Evolutionary conservation across 2,888 invertebrate species (phyloP).

Genomic region (Pollenia amentaria): DNA sequence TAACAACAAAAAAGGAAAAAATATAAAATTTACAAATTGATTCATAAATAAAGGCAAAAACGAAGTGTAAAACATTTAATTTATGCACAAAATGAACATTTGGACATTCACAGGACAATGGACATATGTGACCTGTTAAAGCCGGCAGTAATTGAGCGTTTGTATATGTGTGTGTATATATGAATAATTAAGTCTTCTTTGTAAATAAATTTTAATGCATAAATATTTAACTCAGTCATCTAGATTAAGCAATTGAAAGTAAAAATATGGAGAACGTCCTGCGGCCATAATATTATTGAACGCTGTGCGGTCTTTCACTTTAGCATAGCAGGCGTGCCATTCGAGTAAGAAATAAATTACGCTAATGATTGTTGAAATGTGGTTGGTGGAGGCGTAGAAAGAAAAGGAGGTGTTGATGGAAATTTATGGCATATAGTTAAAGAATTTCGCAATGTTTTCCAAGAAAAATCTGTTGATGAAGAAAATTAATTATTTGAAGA

Average conservation of each 20-base stretch:
- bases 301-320: not conserved
- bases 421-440: too few relatives aligned
- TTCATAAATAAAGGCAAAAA: not conserved
- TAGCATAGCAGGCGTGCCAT: too few relatives aligned
- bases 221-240: not conserved
- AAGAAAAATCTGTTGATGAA: too few relatives aligned
- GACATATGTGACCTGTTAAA: not conserved
- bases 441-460: too few relatives aligned
- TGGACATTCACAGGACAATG: not conserved
- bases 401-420: too few relatives aligned
- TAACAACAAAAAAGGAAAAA: not conserved
- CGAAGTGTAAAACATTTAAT: not conserved
- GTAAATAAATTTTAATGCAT: not conserved
- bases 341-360: not conserved
- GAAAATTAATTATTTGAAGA: not conserved
- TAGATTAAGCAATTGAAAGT: not conserved
- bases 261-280: not conserved
- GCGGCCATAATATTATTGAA: slow-evolving; percentile 2
- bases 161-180: not conserved
- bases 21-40: not conserved
- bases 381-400: too few relatives aligned
- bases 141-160: too few relatives aligned
- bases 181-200: not conserved
- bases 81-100: slow-evolving; percentile 2
- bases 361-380: not conserved